phyloP scores from a whole-genome alignment of 2,888 invertebrate species.

The Volucella bombylans region DNA sequence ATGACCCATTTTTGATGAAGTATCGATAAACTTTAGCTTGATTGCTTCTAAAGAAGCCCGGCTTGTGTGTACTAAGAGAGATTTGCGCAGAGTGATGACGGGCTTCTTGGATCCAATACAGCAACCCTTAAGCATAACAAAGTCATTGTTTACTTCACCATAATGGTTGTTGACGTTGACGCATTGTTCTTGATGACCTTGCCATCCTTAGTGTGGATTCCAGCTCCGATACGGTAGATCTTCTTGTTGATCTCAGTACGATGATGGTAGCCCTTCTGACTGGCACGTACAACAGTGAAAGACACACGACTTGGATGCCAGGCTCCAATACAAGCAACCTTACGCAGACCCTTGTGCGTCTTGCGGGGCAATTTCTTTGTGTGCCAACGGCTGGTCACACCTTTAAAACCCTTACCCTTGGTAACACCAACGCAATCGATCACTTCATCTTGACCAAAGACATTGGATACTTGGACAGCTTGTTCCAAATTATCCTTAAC shows the following conservation, averaged over 20 bases:
- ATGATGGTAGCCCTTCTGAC: conserved; percentile 97
- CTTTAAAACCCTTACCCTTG: conserved; percentile 99
- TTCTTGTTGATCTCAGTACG: conserved; percentile 99
- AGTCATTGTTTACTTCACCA: too few relatives aligned
- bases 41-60: too few relatives aligned
- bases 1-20: too few relatives aligned
- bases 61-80: too few relatives aligned
- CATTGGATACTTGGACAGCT: conserved; percentile 93
- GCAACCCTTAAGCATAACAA: too few relatives aligned
- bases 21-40: too few relatives aligned
- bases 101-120: too few relatives aligned
- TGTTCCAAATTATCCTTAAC: conserved; percentile 98
- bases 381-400: conserved; percentile 99
- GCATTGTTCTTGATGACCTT: conserved; percentile 85
- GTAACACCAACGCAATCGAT: conserved; percentile 99
- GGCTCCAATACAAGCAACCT: conserved; percentile 99
- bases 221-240: conserved; percentile 97
- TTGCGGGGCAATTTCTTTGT: conserved; percentile 99
- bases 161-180: too few relatives aligned
- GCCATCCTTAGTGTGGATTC: conserved; percentile 91
- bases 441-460: conserved; percentile 99
- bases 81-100: too few relatives aligned
- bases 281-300: conserved; percentile 98
- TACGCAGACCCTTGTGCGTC: conserved; percentile 99
- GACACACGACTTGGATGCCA: conserved; percentile 99